Percentiles rank a stretch among this genome's conserved stretches.
phyloP scores from a whole-genome alignment of 2,888 invertebrate genomes.

The Drosophila kambysellisi region DNA sequence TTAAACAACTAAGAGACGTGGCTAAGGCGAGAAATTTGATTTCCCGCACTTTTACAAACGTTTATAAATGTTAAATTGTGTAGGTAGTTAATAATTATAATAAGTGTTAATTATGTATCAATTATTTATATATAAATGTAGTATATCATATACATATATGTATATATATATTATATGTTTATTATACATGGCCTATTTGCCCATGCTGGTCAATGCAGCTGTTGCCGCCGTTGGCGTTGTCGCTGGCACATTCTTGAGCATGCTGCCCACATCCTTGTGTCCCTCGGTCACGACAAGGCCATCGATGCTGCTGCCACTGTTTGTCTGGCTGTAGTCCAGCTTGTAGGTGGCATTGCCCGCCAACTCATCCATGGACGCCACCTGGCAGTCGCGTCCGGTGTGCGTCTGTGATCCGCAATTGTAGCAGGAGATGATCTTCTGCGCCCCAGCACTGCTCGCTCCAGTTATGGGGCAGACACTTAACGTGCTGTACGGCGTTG shows the following conservation, averaged over 20 bases:
- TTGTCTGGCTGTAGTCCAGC: conserved; percentile 86
- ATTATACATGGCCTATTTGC: conserved; percentile 59
- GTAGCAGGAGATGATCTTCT: conserved; percentile 89
- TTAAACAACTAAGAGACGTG: conserved; percentile 74
- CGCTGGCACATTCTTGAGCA: conserved; percentile 55
- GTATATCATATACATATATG: conserved; percentile 17
- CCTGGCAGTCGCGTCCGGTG: conserved; percentile 94
- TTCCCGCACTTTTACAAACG: conserved; percentile 73
- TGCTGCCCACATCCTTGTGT: conserved; percentile 54
- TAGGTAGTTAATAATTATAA: conserved; percentile 74
- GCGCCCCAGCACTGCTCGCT: conserved; percentile 42
- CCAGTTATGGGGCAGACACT: conserved; percentile 73
- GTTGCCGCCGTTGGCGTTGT: conserved; percentile 55
- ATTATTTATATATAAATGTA: conserved; percentile 38
- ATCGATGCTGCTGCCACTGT: conserved; percentile 35
- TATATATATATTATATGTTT: conserved; percentile 29
- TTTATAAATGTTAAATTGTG: conserved; percentile 67
- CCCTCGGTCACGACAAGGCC: conserved; percentile 29
- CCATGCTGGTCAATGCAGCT: conserved; percentile 56
- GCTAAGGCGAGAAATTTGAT: conserved; percentile 82
- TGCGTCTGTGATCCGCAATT: conserved; percentile 96
- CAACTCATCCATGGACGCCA: conserved; percentile 96
- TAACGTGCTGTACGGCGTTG: conserved; percentile 78
- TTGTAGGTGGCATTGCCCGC: conserved; percentile 90
- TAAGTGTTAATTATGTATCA: conserved; percentile 51